phyloP scores from a whole-genome alignment of 2,113 vertebrate genomes.

The Oreotrochilus melanogaster region DNA sequence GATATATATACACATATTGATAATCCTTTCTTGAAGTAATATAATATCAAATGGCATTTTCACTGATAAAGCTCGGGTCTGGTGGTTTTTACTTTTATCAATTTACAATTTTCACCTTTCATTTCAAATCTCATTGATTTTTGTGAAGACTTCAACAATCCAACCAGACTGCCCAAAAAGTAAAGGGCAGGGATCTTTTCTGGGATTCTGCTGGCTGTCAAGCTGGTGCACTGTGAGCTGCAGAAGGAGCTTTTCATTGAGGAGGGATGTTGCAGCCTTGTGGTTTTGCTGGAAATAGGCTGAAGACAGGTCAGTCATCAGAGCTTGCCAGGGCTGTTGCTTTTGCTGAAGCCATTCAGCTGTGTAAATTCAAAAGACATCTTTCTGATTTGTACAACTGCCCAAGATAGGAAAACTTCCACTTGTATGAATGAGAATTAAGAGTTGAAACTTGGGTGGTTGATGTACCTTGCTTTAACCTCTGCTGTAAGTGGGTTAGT shows the following conservation, averaged over 20 bases:
- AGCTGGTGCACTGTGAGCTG: background rate
- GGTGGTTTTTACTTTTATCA: background rate
- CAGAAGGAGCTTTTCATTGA: background rate
- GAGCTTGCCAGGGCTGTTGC: background rate
- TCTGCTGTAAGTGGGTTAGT: conserved; percentile 54
- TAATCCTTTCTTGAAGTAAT: background rate
- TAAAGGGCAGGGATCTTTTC: background rate
- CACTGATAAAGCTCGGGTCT: background rate
- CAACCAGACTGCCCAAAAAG: background rate
- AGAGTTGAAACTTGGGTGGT: background rate
- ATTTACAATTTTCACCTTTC: background rate
- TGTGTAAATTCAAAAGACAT: fast-evolving
- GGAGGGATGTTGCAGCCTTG: background rate
- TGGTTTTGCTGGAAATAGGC: background rate
- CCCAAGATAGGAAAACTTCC: too few species aligned
- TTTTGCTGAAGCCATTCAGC: background rate
- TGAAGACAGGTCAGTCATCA: background rate
- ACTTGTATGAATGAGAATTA: background rate
- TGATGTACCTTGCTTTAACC: background rate
- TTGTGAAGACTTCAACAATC: background rate
- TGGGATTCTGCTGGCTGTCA: fast-evolving
- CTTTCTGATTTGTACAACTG: background rate
- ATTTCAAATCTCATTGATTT: background rate
- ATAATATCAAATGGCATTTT: background rate
- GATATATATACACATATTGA: background rate